Evolutionary conservation across 2,888 invertebrate species (phyloP).

Genomic region (Oscheius sp.): DNA sequence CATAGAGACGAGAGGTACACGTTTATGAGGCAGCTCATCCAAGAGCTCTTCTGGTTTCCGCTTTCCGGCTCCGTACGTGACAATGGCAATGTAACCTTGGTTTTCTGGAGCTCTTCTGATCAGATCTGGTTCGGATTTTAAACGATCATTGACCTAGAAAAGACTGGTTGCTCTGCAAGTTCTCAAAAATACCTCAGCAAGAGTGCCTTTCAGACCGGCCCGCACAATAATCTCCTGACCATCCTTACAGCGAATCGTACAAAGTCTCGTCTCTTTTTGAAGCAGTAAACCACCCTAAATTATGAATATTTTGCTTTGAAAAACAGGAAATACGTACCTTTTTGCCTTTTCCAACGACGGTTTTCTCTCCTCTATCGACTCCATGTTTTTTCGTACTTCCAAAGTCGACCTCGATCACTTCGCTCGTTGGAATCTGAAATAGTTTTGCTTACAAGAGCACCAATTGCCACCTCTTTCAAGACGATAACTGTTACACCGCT

Average conservation of each 20-base stretch:
- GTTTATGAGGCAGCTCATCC: constrained; percentile 40
- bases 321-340: constrained; percentile 40
- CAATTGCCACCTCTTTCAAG: constrained; percentile 39
- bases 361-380: constrained; percentile 48
- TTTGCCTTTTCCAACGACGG: constrained; percentile 59
- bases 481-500: constrained; percentile 62
- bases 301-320: neutral
- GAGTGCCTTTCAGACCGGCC: constrained; percentile 54
- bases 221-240: constrained; percentile 52
- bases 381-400: constrained; percentile 54
- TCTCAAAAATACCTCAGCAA: constrained; percentile 47
- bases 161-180: neutral
- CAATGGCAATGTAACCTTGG: constrained; percentile 58
- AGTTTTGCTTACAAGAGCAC: neutral
- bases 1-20: constrained; percentile 30
- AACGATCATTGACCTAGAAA: constrained; percentile 52
- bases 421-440: constrained; percentile 45
- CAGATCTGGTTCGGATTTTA: constrained; percentile 54
- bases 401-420: constrained; percentile 56
- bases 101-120: constrained; percentile 61
- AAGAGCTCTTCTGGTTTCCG: constrained; percentile 53
- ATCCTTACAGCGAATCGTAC: constrained; percentile 53
- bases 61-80: constrained; percentile 59
- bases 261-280: constrained; percentile 58
- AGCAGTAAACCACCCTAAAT: constrained; percentile 54